Evolutionary conservation across 2,797 vertebrate genomes (phyloP).

Genomic region (Pipistrellus pygmaeus): DNA sequence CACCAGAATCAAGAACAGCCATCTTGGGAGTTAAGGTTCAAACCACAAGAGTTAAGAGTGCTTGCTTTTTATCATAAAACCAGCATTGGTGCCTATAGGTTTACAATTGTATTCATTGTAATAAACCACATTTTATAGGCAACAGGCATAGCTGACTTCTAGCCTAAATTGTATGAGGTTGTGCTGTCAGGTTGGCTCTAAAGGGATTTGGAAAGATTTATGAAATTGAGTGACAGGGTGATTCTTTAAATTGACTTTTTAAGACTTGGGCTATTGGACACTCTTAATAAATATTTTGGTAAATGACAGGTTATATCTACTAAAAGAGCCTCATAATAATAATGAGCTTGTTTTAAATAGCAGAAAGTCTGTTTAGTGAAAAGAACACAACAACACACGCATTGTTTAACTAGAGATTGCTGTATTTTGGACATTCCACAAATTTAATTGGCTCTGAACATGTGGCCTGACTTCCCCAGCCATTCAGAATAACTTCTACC

Average conservation of each 20-base stretch:
- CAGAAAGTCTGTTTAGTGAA: conserved; percentile 14
- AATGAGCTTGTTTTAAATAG: conserved; percentile 59
- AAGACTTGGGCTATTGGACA: neutral
- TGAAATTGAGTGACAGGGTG: conserved; percentile 68
- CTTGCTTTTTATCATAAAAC: conserved; percentile 58
- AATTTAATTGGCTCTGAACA: conserved; percentile 54
- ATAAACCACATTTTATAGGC: conserved; percentile 66
- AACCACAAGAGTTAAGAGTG: conserved; percentile 21
- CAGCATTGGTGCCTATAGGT: neutral
- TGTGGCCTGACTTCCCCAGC: neutral
- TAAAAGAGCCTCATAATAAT: conserved; percentile 53
- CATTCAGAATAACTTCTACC: conserved; percentile 39
- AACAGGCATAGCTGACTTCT: conserved; percentile 69
- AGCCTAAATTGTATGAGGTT: conserved; percentile 65
- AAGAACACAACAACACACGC: neutral
- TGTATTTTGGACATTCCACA: conserved; percentile 2
- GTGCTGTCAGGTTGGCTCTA: conserved; percentile 49
- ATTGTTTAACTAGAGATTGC: conserved; percentile 63
- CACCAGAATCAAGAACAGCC: conserved; percentile 6
- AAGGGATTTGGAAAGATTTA: conserved; percentile 76
- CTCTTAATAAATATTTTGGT: conserved; percentile 44
- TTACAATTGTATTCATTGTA: conserved; percentile 64
- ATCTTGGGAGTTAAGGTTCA: neutral
- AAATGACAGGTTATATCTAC: conserved; percentile 61
- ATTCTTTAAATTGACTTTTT: conserved; percentile 74